Evolutionary conservation across 2,888 invertebrate genomes (phyloP).

Genomic region (Eupithecia inturbata): DNA sequence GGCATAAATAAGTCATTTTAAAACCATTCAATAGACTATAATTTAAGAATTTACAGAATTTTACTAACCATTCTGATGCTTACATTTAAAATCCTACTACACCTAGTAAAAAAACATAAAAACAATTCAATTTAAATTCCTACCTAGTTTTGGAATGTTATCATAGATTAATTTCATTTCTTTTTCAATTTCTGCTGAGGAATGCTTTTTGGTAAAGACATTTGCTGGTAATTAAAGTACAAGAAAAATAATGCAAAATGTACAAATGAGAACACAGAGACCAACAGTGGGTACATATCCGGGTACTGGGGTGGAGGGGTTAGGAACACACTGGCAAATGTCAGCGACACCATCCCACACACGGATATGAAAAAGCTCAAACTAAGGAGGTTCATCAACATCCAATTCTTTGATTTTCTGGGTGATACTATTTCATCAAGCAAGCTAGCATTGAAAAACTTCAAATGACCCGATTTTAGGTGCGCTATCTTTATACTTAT

Average conservation of each 20-base stretch:
- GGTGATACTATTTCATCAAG: slow-evolving; percentile 61
- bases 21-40: not conserved
- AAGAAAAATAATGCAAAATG: slow-evolving; percentile 91
- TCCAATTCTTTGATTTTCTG: slow-evolving; percentile 55
- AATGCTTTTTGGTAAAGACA: slow-evolving; percentile 73
- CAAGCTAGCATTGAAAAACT: slow-evolving; percentile 71
- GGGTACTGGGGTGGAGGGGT: slow-evolving; percentile 90
- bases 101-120: not conserved
- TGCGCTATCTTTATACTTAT: slow-evolving; percentile 64
- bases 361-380: slow-evolving; percentile 83
- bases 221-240: slow-evolving; percentile 90
- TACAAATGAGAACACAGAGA: slow-evolving; percentile 91
- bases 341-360: slow-evolving; percentile 85
- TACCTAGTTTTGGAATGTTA: slow-evolving; percentile 2
- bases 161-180: slow-evolving; percentile 47
- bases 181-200: slow-evolving; percentile 62
- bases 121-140: not conserved
- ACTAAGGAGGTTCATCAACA: slow-evolving; percentile 63
- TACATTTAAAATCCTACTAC: slow-evolving; percentile 1
- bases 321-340: slow-evolving; percentile 81
- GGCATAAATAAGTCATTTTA: not conserved
- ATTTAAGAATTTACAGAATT: not conserved
- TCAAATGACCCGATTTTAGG: slow-evolving; percentile 61
- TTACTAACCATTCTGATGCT: not conserved
- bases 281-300: slow-evolving; percentile 91